These are phyloP conservation scores for Athene noctua DNA, from an alignment of 2,113 vertebrate genomes.

Conservation along the genomic window DNA sequence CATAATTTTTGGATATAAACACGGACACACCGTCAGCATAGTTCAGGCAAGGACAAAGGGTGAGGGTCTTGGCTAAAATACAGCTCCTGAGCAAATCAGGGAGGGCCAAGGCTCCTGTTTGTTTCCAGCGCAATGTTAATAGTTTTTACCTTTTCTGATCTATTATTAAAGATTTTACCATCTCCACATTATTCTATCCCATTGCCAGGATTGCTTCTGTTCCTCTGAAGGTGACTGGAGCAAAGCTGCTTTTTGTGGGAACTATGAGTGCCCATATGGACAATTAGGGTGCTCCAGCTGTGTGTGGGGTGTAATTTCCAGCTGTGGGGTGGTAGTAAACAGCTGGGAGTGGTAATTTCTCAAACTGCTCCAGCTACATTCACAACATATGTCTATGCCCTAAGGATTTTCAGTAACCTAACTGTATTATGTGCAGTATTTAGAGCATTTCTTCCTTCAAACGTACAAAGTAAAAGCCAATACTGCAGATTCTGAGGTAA, in stretches of 20 bases:
- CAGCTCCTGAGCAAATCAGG: not conserved
- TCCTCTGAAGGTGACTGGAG: not conserved
- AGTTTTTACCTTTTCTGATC: not conserved
- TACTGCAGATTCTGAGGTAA: constrained; percentile 13
- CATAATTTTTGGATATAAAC: not conserved
- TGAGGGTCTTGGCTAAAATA: not conserved
- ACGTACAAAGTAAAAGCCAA: not conserved
- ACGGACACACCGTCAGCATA: not conserved
- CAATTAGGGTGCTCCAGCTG: constrained; percentile 11
- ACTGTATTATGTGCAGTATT: not conserved
- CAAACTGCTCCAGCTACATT: not conserved
- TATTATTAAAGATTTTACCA: not conserved
- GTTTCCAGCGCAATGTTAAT: not conserved
- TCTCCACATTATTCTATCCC: not conserved
- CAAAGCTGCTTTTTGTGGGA: not conserved
- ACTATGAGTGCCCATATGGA: not conserved
- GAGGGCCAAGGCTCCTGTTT: not conserved
- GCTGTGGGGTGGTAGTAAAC: not conserved
- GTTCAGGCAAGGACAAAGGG: not conserved
- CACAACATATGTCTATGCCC: constrained; percentile 1
- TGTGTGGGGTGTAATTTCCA: not conserved
- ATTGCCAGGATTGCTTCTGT: not conserved
- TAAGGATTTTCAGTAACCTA: constrained; percentile 17
- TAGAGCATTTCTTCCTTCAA: constrained; percentile 12
- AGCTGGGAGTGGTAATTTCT: not conserved